Conservation (phyloP, 2,113 vertebrate species). For the Forbesichthys papilliferus region DNA sequence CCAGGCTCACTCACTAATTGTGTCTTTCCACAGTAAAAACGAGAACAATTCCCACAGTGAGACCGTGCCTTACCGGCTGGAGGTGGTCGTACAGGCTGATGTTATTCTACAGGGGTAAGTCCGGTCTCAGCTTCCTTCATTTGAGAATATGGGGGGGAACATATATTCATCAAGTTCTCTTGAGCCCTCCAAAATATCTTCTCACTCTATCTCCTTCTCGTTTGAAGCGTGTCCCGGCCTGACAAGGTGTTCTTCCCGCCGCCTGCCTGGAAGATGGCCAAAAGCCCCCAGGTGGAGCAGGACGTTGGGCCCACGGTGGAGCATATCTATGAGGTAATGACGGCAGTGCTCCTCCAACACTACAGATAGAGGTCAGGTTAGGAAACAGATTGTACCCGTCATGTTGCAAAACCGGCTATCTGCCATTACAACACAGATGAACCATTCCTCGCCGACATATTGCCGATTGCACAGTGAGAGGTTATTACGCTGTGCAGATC, state of each 20-base stretch:
- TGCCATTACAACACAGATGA: conserved; percentile 22
- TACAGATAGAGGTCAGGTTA: neutral
- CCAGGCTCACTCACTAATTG: neutral
- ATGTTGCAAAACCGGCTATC: conserved; percentile 8
- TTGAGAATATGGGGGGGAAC: conserved; percentile 17
- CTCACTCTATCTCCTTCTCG: conserved; percentile 26
- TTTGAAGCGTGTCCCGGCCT: conserved; percentile 84
- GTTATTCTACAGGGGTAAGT: conserved; percentile 87
- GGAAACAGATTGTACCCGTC: neutral
- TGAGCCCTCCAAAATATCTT: conserved; percentile 13
- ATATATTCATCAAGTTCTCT: conserved; percentile 15
- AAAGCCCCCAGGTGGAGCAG: conserved; percentile 70
- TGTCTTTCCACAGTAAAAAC: conserved; percentile 83
- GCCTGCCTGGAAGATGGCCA: conserved; percentile 78
- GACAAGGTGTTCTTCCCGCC: conserved; percentile 84
- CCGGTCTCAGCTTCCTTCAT: conserved; percentile 30
- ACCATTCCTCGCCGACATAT: conserved; percentile 9
- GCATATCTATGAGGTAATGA: conserved; percentile 88
- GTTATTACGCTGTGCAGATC: conserved; percentile 12
- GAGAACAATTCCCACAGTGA: conserved; percentile 91
- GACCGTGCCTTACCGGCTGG: conserved; percentile 78
- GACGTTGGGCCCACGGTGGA: conserved; percentile 84
- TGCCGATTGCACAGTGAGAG: conserved; percentile 22
- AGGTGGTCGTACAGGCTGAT: conserved; percentile 81
- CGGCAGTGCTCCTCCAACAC: conserved; percentile 1